These are phyloP conservation scores for Idaea straminata DNA, from an alignment of 2,888 invertebrate genomes.

Conservation along the genomic window DNA sequence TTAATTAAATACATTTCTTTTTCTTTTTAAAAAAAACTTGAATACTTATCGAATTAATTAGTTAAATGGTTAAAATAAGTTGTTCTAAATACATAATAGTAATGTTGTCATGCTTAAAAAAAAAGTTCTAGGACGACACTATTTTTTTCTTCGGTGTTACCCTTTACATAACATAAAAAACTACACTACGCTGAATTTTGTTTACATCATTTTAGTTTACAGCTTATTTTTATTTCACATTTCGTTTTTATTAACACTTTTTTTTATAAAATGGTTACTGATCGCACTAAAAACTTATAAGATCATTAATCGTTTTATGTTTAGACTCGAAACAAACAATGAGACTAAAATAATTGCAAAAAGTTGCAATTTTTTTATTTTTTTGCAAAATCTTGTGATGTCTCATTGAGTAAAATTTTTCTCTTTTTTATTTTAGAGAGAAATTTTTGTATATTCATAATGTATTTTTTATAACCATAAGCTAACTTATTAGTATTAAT, in stretches of 20 bases:
- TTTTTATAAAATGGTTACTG: conserved; percentile 51
- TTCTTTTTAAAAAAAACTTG: conserved; percentile 35
- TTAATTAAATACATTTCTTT: not conserved
- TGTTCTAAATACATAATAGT: conserved; percentile 53
- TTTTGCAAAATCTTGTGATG: conserved; percentile 20
- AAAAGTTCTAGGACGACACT: conserved; percentile 6
- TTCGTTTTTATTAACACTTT: conserved; percentile 47
- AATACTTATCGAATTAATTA: conserved; percentile 45
- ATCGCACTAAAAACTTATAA: conserved; percentile 5
- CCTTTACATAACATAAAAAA: not conserved
- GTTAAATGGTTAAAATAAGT: conserved; percentile 74
- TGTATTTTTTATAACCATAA: conserved; percentile 49
- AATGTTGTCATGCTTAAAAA: conserved; percentile 16
- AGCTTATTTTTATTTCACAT: conserved; percentile 67
- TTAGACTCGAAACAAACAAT: conserved; percentile 35
- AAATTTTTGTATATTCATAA: not conserved
- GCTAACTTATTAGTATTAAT: conserved; percentile 50
- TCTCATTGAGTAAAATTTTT: conserved; percentile 28
- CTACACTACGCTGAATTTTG: conserved; percentile 8
- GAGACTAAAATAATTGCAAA: conserved; percentile 14
- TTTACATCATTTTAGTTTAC: conserved; percentile 54
- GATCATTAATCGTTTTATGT: conserved; percentile 43
- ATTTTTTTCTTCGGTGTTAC: not conserved
- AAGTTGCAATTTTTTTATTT: not conserved
- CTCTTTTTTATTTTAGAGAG: not conserved